These are phyloP conservation scores for Acrocephalus kingi DNA, from an alignment of 2,113 vertebrate species.

Conservation along the genomic window DNA sequence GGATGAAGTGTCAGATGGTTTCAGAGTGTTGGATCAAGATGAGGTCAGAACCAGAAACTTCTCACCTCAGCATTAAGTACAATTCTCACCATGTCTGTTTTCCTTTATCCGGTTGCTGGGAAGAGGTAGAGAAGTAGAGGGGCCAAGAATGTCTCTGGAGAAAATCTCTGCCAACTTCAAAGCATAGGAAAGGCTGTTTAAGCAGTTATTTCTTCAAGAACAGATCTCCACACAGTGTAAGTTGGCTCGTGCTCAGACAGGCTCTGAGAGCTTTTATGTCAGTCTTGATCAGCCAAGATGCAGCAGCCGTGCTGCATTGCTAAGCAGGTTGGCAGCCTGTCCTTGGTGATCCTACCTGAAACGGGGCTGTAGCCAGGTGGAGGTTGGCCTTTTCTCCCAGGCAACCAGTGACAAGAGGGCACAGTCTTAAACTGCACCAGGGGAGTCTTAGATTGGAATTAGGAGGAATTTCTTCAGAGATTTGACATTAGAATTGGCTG, in stretches of 20 bases:
- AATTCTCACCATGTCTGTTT: not conserved
- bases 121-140: not conserved
- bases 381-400: not conserved
- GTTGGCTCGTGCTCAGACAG: not conserved
- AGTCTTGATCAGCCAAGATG: not conserved
- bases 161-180: constrained; percentile 7
- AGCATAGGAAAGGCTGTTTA: not conserved
- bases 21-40: not conserved
- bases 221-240: not conserved
- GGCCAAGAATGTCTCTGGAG: not conserved
- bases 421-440: not conserved
- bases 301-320: not conserved
- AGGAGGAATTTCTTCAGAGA: not conserved
- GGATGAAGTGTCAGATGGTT: not conserved
- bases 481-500: not conserved
- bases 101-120: not conserved
- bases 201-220: not conserved
- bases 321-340: not conserved
- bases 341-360: not conserved
- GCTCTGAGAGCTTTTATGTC: not conserved
- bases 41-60: not conserved
- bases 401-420: not conserved
- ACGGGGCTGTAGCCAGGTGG: not conserved
- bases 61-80: not conserved
- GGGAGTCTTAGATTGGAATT: not conserved